Evolutionary conservation across 2,113 vertebrate genomes (phyloP).

Genomic region (Chaetodon trifascialis): DNA sequence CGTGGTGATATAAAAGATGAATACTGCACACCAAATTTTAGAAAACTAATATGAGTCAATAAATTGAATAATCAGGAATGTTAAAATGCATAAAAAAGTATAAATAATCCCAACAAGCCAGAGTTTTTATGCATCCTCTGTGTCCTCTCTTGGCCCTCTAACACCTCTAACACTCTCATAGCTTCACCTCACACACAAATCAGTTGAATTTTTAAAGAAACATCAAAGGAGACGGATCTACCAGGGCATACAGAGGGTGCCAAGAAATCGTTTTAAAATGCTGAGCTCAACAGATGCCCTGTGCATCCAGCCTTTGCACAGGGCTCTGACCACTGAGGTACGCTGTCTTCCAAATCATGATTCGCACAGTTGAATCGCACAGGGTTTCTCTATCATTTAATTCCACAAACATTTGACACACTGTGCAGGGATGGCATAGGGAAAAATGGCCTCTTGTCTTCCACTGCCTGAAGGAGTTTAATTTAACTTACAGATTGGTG

Average conservation of each 20-base stretch:
- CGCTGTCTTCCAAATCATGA: slow-evolving; percentile 25
- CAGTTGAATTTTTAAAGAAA: slow-evolving; percentile 65
- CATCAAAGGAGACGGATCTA: slow-evolving; percentile 55
- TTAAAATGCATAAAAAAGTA: neutral
- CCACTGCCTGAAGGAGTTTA: neutral
- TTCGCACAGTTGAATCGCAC: slow-evolving; percentile 22
- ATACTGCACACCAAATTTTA: neutral
- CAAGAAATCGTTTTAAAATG: slow-evolving; percentile 57
- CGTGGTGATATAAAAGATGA: neutral
- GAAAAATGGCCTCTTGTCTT: neutral
- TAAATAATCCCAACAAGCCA: neutral
- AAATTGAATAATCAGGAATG: neutral
- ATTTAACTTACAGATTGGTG: neutral
- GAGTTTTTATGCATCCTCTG: slow-evolving; percentile 22
- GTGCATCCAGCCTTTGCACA: slow-evolving; percentile 33
- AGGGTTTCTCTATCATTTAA: slow-evolving; percentile 18
- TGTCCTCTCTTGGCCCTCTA: slow-evolving; percentile 28
- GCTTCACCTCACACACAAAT: slow-evolving; percentile 53
- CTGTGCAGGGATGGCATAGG: neutral
- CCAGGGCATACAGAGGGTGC: slow-evolving; percentile 21
- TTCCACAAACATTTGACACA: slow-evolving; percentile 11
- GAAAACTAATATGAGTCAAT: neutral
- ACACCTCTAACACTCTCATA: slow-evolving; percentile 18
- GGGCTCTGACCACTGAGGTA: slow-evolving; percentile 19
- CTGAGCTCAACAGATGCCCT: slow-evolving; percentile 63